Conservation (phyloP, 1,140 invertebrate genomes). For the Penaeus indicus region DNA sequence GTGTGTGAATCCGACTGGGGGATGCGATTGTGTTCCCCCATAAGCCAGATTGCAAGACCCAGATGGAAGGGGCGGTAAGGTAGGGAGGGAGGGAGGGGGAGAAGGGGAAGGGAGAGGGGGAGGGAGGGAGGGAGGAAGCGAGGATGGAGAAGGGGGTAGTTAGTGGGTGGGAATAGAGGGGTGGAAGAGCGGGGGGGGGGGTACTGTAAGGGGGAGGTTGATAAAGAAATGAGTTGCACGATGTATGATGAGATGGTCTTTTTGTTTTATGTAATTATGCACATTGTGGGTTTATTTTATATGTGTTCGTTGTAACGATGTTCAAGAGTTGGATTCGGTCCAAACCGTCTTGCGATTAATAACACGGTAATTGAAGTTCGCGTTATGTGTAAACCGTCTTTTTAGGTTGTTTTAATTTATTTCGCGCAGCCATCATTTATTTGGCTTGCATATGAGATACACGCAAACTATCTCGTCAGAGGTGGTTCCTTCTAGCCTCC, state of each 20-base stretch:
- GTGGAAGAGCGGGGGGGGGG: background rate
- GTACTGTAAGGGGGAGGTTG: background rate
- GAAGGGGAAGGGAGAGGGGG: background rate
- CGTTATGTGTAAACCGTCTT: too few species aligned
- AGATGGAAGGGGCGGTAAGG: background rate
- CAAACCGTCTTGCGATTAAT: too few species aligned
- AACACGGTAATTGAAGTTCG: too few species aligned
- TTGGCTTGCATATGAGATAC: too few species aligned
- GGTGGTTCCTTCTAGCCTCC: too few species aligned
- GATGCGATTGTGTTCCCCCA: too few species aligned
- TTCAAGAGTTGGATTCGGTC: background rate
- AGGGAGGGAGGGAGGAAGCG: background rate
- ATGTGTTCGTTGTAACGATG: background rate
- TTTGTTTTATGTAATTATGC: conserved; percentile 15
- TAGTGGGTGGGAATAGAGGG: conserved; percentile 20
- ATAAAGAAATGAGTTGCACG: conserved; percentile 18
- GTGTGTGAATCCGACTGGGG: too few species aligned
- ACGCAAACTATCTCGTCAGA: too few species aligned
- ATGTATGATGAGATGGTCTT: conserved; percentile 36
- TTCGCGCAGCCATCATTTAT: too few species aligned
- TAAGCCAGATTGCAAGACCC: too few species aligned
- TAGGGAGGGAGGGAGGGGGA: background rate
- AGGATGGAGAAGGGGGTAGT: background rate
- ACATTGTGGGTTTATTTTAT: conserved; percentile 9
- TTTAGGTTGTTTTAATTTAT: too few species aligned